Evolutionary conservation across 2,797 vertebrate genomes (phyloP).

Genomic region (Danionella dracula): DNA sequence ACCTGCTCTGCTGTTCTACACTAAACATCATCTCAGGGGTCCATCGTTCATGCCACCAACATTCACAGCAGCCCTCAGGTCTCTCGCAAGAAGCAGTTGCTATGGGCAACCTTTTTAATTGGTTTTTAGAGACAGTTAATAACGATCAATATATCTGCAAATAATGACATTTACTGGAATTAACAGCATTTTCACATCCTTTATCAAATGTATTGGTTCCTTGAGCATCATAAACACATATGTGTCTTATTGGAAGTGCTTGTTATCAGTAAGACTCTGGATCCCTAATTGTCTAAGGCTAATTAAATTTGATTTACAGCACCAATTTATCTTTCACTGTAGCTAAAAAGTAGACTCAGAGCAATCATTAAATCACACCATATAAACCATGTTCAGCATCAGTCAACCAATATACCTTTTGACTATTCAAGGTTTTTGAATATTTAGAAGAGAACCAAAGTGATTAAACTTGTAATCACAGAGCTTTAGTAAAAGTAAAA

Average conservation of each 20-base stretch:
- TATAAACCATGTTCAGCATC: not conserved
- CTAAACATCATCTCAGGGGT: not conserved
- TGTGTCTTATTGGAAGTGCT: not conserved
- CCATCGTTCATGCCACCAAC: not conserved
- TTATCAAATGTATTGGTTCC: not conserved
- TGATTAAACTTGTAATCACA: too few relatives aligned
- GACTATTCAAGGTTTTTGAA: too few relatives aligned
- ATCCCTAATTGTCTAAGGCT: not conserved
- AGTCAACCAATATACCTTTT: not conserved
- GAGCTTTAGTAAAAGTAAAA: too few relatives aligned
- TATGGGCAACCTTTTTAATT: slow-evolving; percentile 25
- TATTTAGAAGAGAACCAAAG: too few relatives aligned
- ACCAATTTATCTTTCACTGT: not conserved
- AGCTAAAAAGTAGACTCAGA: not conserved
- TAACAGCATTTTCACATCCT: not conserved
- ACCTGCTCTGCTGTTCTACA: slow-evolving; percentile 8
- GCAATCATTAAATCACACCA: not conserved
- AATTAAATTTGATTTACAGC: not conserved
- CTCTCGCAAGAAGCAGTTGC: not conserved
- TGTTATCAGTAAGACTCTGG: not conserved
- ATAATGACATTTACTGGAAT: not conserved
- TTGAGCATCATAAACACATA: slow-evolving; percentile 4
- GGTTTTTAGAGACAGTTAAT: not conserved
- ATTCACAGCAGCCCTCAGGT: not conserved
- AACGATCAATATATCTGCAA: slow-evolving; percentile 6